Conservation (phyloP, 2,888 invertebrate species). For the Heliconius cydno region DNA sequence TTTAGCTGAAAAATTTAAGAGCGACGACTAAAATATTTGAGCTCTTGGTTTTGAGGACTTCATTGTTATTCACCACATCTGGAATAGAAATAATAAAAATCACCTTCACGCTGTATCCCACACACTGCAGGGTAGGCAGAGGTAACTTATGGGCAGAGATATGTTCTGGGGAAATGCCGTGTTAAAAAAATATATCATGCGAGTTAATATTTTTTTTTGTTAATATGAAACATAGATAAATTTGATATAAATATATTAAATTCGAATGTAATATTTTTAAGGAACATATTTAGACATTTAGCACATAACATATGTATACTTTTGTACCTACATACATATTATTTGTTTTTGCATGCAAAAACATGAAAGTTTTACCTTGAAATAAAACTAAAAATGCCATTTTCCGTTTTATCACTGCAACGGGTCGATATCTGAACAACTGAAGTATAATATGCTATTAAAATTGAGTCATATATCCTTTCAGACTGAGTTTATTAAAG, state of each 20-base stretch:
- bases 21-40: neutral
- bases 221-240: neutral
- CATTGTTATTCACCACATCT: slow-evolving; percentile 19
- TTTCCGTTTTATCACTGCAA: slow-evolving; percentile 4
- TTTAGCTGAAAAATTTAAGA: neutral
- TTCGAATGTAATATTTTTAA: no score
- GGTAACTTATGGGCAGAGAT: no score
- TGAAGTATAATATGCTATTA: neutral
- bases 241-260: neutral
- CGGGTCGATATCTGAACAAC: slow-evolving; percentile 22
- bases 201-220: neutral
- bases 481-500: neutral
- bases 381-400: slow-evolving; percentile 16
- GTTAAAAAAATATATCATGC: neutral
- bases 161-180: no score
- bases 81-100: neutral
- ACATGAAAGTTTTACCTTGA: slow-evolving; percentile 7
- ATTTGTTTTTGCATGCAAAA: slow-evolving; percentile 19
- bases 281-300: neutral
- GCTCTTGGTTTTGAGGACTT: slow-evolving; percentile 6
- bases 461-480: neutral
- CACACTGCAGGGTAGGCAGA: no score
- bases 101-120: no score
- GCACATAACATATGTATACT: neutral
- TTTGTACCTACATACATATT: neutral